Percentiles rank a stretch among this genome's conserved stretches.
Evolutionary conservation across 2,888 invertebrate species (phyloP).

Genomic region (Stenurella melanura): DNA sequence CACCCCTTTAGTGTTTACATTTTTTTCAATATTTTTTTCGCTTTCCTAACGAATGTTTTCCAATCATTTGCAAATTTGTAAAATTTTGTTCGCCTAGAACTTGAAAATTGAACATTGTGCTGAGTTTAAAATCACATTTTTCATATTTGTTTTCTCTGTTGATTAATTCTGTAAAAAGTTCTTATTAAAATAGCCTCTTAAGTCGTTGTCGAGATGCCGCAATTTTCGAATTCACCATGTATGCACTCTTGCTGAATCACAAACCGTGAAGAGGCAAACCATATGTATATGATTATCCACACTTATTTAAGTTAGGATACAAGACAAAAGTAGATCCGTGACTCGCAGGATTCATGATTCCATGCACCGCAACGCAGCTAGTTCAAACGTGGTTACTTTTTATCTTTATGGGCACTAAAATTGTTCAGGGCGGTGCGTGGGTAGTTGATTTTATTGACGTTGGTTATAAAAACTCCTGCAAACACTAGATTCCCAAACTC

Average conservation of each 20-base stretch:
- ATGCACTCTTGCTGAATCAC: neutral
- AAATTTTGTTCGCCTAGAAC: too few species aligned
- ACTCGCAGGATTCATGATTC: neutral
- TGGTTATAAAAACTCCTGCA: neutral
- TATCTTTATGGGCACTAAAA: neutral
- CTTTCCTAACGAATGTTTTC: too few species aligned
- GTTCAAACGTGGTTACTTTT: neutral
- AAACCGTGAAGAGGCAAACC: neutral
- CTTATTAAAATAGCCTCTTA: too few species aligned
- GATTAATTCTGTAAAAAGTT: too few species aligned
- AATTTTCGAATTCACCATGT: neutral
- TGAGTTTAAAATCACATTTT: too few species aligned
- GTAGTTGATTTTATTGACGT: neutral
- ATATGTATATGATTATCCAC: neutral
- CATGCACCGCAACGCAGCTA: neutral
- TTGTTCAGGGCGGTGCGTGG: neutral
- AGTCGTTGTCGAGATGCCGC: neutral
- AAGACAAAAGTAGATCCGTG: neutral
- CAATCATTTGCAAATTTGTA: too few species aligned
- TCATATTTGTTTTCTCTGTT: too few species aligned
- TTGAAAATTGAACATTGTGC: too few species aligned
- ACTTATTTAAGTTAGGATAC: neutral
- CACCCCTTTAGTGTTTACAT: too few species aligned
- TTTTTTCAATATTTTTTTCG: too few species aligned
- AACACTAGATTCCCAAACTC: neutral